Percentiles rank a stretch among this genome's conserved stretches.
These are phyloP conservation scores for Aurelia aurita DNA, from an alignment of 30 jellyfish, hydroid and myxozoan species.

Conservation along the genomic window DNA sequence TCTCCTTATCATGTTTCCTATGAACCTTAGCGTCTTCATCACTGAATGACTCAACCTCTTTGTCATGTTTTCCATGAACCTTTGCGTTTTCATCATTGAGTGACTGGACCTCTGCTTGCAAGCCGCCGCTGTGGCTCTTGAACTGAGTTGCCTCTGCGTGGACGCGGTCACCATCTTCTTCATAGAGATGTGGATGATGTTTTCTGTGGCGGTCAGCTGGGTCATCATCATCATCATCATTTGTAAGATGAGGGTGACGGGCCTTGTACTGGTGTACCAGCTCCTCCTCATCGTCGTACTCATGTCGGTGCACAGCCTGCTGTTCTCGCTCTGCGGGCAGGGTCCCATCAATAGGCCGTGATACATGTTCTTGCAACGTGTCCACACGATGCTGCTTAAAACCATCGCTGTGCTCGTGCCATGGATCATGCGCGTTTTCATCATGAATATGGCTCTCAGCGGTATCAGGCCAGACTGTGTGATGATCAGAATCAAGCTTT, in stretches of 20 bases:
- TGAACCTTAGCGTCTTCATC: background rate
- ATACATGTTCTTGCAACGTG: background rate
- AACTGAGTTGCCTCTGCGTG: slow-evolving; percentile 20
- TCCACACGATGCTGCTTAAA: slow-evolving; percentile 2
- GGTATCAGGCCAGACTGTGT: background rate
- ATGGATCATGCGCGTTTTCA: background rate
- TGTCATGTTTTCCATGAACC: slow-evolving; percentile 2
- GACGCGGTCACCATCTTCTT: slow-evolving; percentile 5
- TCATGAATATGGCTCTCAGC: slow-evolving; percentile 2
- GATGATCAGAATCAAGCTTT: slow-evolving; percentile 18
- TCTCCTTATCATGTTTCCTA: background rate
- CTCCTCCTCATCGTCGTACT: slow-evolving; percentile 16
- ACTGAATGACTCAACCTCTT: background rate
- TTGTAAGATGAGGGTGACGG: slow-evolving; percentile 6
- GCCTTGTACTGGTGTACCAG: background rate
- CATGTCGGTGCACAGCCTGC: slow-evolving; percentile 12
- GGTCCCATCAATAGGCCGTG: background rate
- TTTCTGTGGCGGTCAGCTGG: background rate
- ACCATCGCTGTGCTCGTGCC: background rate
- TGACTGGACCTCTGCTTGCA: slow-evolving; percentile 18
- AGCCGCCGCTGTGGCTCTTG: slow-evolving; percentile 42
- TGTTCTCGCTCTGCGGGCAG: slow-evolving; percentile 9
- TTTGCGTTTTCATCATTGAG: slow-evolving; percentile 5
- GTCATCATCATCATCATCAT: slow-evolving; percentile 9
- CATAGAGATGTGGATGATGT: background rate